Base-by-base conservation (phyloP, 2,113 vertebrate species). In the Junco hyemalis region DNA sequence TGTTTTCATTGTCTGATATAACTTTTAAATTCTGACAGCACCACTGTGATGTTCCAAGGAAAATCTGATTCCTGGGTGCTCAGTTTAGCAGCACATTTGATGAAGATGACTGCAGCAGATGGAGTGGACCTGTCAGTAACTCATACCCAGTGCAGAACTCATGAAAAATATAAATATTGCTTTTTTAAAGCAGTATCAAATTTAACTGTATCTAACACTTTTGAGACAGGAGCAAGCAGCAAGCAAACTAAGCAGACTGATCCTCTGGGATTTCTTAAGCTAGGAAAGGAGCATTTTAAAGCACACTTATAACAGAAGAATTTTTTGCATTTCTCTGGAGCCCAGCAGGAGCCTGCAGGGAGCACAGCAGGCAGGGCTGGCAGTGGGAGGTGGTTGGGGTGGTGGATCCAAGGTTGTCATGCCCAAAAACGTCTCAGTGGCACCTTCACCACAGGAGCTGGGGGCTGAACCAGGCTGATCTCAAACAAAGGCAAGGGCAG, bases 51-150 rank as follows among this genome's bases (percentile, higher is more conserved):
- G 61, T 95, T 96, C 54, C 53, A 74, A 85, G 60, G 69, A 73
- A 96, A 92, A 90, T 86, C 53, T 53, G 77, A 92, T 88, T 89
- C 35, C 78, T 4, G 31, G 60, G 47, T 90, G 92, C 70, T 92
- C 61, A 17, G 51, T 79, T 88, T 69, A 90, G 74, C 50, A 88
- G 66, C 54, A 15, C 35, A 33, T 84, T 86, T 81, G 85, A 93
- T 68, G 84, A 80, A 69, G 88, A 94, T 25, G 28, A 82, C 57
- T 66, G 91, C 42, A 81, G 57, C 92, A 96, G 94, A 95, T 88
- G 86, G 66, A 93, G 82, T 47, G 40, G 89, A 82, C 79, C 48
- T 92, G 63, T 87, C 92, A 92, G 65, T 76, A 93, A 92, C 79
- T 93, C 88, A 88, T 63, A 70, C 26, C 38, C 82, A 51, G 45